phyloP scores from a whole-genome alignment of 2,797 vertebrate genomes.

The Tapirus indicus region DNA sequence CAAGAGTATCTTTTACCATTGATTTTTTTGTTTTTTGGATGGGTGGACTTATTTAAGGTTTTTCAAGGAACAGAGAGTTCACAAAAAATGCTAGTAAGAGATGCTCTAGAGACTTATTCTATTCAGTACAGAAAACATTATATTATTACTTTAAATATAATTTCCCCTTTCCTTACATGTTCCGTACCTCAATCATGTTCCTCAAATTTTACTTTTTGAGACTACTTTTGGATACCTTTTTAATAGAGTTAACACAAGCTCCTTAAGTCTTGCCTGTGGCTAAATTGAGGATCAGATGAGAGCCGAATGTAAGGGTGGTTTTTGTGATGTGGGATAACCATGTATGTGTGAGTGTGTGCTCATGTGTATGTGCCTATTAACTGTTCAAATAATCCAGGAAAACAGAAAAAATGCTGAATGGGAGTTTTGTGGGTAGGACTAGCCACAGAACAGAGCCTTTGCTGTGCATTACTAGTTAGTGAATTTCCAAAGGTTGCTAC shows the following conservation, averaged over 20 bases:
- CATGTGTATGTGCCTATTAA: constrained; percentile 69
- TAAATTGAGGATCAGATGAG: background rate
- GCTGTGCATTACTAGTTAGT: constrained; percentile 58
- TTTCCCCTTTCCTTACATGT: background rate
- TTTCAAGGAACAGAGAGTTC: constrained; percentile 19
- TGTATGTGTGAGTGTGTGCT: constrained; percentile 61
- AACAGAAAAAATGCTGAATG: constrained; percentile 74
- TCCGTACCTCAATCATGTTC: background rate
- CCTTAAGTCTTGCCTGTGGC: constrained; percentile 64
- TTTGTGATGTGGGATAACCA: constrained; percentile 77
- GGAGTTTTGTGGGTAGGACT: constrained; percentile 72
- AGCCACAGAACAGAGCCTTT: constrained; percentile 61
- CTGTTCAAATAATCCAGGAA: constrained; percentile 79
- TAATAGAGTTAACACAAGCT: constrained; percentile 54
- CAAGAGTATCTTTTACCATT: background rate
- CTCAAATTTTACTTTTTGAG: constrained; percentile 57
- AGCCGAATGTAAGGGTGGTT: constrained; percentile 62
- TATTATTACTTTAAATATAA: constrained; percentile 59
- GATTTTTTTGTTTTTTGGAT: background rate
- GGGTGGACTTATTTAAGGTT: background rate
- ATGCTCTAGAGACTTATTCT: constrained; percentile 1
- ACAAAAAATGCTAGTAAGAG: constrained; percentile 4
- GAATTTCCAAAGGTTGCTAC: constrained; percentile 55
- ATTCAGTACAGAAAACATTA: constrained; percentile 45
- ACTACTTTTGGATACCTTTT: constrained; percentile 48